Conservation (phyloP, 2,888 invertebrate genomes). For the Cinara cedri region DNA sequence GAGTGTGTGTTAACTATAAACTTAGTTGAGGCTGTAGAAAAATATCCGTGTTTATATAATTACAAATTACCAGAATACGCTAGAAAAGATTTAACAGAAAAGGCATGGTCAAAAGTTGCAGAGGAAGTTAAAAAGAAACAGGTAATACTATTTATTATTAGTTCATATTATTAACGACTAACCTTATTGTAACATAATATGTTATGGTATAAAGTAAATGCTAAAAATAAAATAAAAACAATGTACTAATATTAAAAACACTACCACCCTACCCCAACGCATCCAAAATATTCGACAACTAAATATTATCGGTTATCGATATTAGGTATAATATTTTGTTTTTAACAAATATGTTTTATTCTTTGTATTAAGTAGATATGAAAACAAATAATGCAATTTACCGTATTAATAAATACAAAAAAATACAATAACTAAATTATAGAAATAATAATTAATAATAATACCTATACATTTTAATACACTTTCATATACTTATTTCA, state of each 20-base stretch:
- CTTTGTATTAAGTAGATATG: neutral
- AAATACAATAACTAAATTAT: neutral
- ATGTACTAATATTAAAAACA: no score
- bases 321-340: no score
- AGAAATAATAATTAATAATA: constrained; percentile 27
- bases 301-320: no score
- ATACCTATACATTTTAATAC: neutral
- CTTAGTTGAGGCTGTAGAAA: constrained; percentile 15
- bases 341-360: no score
- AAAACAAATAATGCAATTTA: no score
- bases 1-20: constrained; percentile 15
- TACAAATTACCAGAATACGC: constrained; percentile 42
- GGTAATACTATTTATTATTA: constrained; percentile 25
- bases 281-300: no score
- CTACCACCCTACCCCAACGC: no score
- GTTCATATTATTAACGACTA: no score
- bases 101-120: constrained; percentile 28
- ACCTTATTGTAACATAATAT: no score
- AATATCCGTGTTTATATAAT: constrained; percentile 42
- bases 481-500: constrained; percentile 13
- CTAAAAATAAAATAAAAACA: no score
- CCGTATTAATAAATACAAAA: no score
- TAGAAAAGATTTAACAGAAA: constrained; percentile 30
- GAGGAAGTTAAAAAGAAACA: constrained; percentile 24
- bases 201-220: no score